Conservation (phyloP, 2,113 vertebrate genomes). For the Felis chaus region DNA sequence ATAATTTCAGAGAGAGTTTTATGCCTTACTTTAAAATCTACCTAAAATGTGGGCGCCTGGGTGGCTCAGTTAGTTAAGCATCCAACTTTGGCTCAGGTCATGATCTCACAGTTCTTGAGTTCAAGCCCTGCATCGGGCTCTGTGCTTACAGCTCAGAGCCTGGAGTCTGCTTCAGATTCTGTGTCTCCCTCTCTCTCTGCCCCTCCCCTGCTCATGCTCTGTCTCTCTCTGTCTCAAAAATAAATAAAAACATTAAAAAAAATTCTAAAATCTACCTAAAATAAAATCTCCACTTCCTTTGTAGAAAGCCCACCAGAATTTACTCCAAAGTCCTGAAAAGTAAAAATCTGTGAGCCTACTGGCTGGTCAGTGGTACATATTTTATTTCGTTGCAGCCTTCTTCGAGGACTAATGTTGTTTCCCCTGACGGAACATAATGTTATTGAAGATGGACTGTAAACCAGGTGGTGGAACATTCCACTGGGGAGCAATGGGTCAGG, state of each 20-base stretch:
- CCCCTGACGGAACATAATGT: not conserved
- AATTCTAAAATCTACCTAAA: not conserved
- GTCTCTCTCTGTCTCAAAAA: too few species aligned
- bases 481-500: not conserved
- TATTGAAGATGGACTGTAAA: accelerated
- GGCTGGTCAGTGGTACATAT: not conserved
- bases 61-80: too few species aligned
- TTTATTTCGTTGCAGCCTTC: not conserved
- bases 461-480: not conserved
- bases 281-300: not conserved
- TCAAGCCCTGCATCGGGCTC: too few species aligned
- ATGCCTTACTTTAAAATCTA: not conserved
- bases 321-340: not conserved
- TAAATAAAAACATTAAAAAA: too few species aligned
- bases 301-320: not conserved
- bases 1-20: not conserved
- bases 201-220: too few species aligned
- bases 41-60: not conserved
- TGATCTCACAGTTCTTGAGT: too few species aligned
- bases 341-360: not conserved
- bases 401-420: not conserved
- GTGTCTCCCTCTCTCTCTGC: too few species aligned
- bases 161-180: too few species aligned
- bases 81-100: too few species aligned
- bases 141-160: too few species aligned